Evolutionary conservation across 2,888 invertebrate species (phyloP).

Genomic region (Iselma pallidipennis): DNA sequence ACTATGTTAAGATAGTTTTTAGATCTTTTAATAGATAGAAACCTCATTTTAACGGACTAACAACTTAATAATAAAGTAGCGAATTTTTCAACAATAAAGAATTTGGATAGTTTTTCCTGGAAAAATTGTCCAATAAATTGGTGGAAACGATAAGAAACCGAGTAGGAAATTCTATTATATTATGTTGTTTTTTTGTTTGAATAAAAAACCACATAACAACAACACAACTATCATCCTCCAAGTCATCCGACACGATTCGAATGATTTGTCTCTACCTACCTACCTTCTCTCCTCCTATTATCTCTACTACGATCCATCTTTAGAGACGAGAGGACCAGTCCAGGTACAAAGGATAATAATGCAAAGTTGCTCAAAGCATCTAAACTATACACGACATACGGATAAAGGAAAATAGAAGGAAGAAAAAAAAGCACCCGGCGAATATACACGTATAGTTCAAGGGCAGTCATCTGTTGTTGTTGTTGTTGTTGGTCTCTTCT

Average conservation of each 20-base stretch:
- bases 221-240: too few species aligned
- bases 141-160: too few species aligned
- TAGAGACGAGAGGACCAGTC: neutral
- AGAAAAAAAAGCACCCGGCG: slow-evolving; percentile 17
- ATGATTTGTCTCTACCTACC: neutral
- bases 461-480: slow-evolving; percentile 21
- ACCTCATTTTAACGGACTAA: too few species aligned
- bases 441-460: slow-evolving; percentile 24
- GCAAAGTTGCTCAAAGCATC: slow-evolving; percentile 12
- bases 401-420: neutral
- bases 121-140: too few species aligned
- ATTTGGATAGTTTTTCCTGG: too few species aligned
- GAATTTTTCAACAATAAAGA: too few species aligned
- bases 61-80: too few species aligned
- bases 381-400: slow-evolving; percentile 23
- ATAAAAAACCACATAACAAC: too few species aligned
- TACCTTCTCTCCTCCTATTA: neutral
- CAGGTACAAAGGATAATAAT: slow-evolving; percentile 17
- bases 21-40: too few species aligned
- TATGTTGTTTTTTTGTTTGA: too few species aligned
- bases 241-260: neutral
- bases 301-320: neutral
- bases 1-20: too few species aligned
- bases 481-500: slow-evolving; percentile 16
- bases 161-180: too few species aligned